phyloP scores from a whole-genome alignment of 2,113 vertebrate genomes.

The Anseranas semipalmata region DNA sequence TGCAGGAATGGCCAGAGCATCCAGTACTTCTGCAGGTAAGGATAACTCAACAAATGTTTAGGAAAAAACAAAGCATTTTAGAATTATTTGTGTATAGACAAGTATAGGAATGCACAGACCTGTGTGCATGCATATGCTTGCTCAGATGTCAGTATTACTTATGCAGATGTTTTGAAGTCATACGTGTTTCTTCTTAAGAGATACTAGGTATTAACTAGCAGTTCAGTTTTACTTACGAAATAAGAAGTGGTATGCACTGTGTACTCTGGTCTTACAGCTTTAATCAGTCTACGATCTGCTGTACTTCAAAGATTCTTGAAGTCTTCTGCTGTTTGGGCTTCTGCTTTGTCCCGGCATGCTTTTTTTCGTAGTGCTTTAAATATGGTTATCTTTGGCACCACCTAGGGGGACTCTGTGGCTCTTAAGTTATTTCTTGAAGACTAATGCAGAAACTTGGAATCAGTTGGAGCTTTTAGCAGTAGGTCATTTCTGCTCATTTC shows the following conservation, averaged over 20 bases:
- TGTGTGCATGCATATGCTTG: neutral
- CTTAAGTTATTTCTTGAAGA: neutral
- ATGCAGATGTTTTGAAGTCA: neutral
- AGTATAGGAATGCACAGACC: neutral
- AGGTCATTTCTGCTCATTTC: neutral
- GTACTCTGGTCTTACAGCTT: neutral
- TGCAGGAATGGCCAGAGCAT: slow-evolving; percentile 94
- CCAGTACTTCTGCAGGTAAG: slow-evolving; percentile 91
- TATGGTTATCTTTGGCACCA: neutral
- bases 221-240: neutral
- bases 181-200: neutral
- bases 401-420: rapidly evolving
- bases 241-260: neutral
- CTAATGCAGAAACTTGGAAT: neutral
- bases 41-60: neutral
- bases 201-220: neutral
- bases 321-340: neutral
- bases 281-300: neutral
- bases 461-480: neutral
- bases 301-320: neutral
- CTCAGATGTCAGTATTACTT: neutral
- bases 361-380: neutral
- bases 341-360: neutral
- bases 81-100: neutral
- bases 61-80: neutral